Evolutionary conservation across 2,888 invertebrate genomes (phyloP).

Genomic region (Microctonus aethiopoides): DNA sequence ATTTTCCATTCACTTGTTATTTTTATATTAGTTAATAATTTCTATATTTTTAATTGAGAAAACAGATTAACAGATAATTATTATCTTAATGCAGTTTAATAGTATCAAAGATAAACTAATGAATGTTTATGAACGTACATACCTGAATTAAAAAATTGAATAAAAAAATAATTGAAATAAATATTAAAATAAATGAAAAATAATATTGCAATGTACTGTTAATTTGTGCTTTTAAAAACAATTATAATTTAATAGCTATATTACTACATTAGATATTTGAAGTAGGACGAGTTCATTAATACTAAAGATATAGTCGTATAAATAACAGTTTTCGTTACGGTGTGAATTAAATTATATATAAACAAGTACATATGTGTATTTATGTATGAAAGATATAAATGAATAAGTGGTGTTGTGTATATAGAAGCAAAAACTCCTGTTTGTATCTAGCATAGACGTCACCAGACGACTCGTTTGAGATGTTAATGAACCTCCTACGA

Average conservation of each 20-base stretch:
- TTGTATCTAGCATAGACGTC: slow-evolving; percentile 16
- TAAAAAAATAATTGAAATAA: no score
- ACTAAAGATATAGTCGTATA: background rate
- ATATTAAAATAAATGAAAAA: background rate
- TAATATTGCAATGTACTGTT: background rate
- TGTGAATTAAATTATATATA: background rate
- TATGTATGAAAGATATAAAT: background rate
- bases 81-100: background rate
- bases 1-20: no score
- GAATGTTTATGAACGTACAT: no score
- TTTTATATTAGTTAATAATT: no score
- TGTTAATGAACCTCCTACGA: slow-evolving; percentile 53
- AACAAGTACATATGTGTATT: background rate
- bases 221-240: background rate
- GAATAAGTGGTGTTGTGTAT: background rate
- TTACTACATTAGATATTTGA: slow-evolving; percentile 5
- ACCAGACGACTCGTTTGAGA: slow-evolving; percentile 43
- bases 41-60: no score
- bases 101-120: no score
- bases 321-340: background rate
- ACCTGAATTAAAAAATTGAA: no score
- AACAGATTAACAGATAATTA: background rate
- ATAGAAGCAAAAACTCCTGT: slow-evolving; percentile 7
- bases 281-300: slow-evolving; percentile 20
- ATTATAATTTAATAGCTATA: background rate